These are phyloP conservation scores for Miltochrista miniata DNA, from an alignment of 2,888 invertebrate genomes.

Conservation along the genomic window DNA sequence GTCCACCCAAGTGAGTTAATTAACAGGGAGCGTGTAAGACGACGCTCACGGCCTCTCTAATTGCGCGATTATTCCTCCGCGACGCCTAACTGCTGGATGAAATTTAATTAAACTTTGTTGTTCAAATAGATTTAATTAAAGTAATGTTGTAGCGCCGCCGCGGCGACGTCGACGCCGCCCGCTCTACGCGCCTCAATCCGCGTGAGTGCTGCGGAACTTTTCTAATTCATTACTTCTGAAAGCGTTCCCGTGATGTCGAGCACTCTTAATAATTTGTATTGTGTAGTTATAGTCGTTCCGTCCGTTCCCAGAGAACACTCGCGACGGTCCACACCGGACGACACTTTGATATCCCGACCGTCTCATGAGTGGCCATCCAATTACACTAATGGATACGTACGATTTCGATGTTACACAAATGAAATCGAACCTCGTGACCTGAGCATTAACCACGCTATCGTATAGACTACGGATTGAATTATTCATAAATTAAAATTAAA, in stretches of 20 bases:
- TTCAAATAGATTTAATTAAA: constrained; percentile 85
- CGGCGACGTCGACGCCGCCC: constrained; percentile 57
- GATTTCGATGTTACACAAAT: constrained; percentile 51
- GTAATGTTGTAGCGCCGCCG: constrained; percentile 81
- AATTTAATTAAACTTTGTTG: constrained; percentile 85
- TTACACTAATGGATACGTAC: constrained; percentile 54
- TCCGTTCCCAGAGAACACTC: constrained; percentile 34
- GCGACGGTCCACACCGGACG: constrained; percentile 19
- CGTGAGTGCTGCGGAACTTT: constrained; percentile 83
- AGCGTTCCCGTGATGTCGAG: constrained; percentile 82
- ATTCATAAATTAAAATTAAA: constrained; percentile 70
- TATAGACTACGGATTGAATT: constrained; percentile 50
- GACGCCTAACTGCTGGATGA: constrained; percentile 84
- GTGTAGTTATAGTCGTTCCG: constrained; percentile 73
- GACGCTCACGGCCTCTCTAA: constrained; percentile 83
- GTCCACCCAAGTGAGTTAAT: constrained; percentile 81
- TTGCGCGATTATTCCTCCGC: constrained; percentile 83
- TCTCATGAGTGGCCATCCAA: constrained; percentile 37
- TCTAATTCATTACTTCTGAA: constrained; percentile 84
- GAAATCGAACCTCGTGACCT: constrained; percentile 50
- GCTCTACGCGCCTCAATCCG: constrained; percentile 75
- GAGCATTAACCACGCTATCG: constrained; percentile 43
- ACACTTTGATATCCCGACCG: constrained; percentile 47
- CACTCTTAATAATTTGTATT: constrained; percentile 84
- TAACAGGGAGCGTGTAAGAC: constrained; percentile 82